phyloP scores from a whole-genome alignment of 2,113 vertebrate species.

The Mormoops blainvillei region DNA sequence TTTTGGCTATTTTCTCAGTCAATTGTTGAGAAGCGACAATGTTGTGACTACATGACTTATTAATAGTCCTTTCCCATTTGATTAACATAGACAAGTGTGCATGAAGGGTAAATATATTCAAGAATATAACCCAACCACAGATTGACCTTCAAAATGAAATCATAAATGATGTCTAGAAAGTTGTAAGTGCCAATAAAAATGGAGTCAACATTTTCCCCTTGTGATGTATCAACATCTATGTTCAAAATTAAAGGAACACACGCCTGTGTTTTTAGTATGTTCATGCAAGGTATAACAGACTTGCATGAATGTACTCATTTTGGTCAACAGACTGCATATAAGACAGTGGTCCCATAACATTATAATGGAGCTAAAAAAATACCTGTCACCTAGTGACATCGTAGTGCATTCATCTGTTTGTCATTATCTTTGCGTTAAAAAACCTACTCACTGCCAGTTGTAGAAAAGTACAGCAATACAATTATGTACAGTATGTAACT shows the following conservation, averaged over 20 bases:
- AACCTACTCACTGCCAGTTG: not conserved
- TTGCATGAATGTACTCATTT: too few relatives aligned
- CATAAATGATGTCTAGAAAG: not conserved
- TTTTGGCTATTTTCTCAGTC: not conserved
- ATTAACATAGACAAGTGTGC: not conserved
- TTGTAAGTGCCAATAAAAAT: not conserved
- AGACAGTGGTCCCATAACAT: not conserved
- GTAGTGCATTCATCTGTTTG: too few relatives aligned
- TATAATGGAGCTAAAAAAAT: not conserved
- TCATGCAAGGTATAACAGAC: not conserved
- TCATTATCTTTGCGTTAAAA: not conserved
- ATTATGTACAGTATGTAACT: not conserved
- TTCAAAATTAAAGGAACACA: not conserved
- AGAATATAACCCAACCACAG: not conserved
- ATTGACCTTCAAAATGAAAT: slow-evolving; percentile 2
- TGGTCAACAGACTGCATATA: not conserved
- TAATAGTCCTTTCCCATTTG: not conserved
- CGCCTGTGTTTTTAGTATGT: not conserved
- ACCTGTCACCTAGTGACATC: not conserved
- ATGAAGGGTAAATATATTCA: not conserved
- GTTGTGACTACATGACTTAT: not conserved
- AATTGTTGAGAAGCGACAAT: not conserved
- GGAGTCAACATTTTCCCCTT: not conserved
- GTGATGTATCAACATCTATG: not conserved
- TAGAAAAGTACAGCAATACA: not conserved